A percentile compares a stretch with the other conserved stretches of the same genome.
phyloP scores from a whole-genome alignment of 1,140 invertebrate genomes.

The Chironomus striatipennis region DNA sequence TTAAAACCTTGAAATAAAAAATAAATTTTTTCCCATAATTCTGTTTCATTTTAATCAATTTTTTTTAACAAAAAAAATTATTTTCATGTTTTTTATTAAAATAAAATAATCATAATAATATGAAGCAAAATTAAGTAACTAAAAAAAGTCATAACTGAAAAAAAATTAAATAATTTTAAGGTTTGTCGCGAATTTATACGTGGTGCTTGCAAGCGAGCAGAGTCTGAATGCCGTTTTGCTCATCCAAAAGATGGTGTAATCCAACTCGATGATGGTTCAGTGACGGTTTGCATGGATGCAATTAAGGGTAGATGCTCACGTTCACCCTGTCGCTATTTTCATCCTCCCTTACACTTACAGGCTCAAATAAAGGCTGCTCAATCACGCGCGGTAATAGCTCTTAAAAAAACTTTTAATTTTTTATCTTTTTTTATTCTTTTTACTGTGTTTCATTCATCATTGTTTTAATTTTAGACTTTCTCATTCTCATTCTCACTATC shows the following conservation, averaged over 20 bases:
- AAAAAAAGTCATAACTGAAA: no score
- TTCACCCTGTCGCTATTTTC: conserved; percentile 95
- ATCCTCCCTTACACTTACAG: conserved; percentile 96
- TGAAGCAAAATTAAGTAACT: no score
- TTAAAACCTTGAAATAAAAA: no score
- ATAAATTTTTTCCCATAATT: no score
- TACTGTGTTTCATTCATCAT: neutral
- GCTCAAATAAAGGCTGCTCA: conserved; percentile 93
- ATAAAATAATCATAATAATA: conserved; percentile 19
- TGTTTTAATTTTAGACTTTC: no score
- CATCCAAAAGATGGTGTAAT: conserved; percentile 90
- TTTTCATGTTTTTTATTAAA: conserved; percentile 24
- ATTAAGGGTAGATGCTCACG: conserved; percentile 93
- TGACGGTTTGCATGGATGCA: conserved; percentile 98
- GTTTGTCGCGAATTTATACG: conserved; percentile 98
- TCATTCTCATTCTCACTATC: no score
- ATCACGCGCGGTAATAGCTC: conserved; percentile 74
- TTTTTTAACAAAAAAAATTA: conserved; percentile 27
- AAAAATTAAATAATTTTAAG: conserved; percentile 49
- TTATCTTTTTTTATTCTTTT: conserved; percentile 35
- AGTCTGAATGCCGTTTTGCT: conserved; percentile 94
- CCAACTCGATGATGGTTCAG: conserved; percentile 88
- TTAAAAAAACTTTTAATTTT: conserved; percentile 24
- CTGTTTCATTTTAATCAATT: neutral
- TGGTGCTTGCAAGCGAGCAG: conserved; percentile 91